phyloP scores from a whole-genome alignment of 2,113 vertebrate species.

The Chelonoidis abingdonii region DNA sequence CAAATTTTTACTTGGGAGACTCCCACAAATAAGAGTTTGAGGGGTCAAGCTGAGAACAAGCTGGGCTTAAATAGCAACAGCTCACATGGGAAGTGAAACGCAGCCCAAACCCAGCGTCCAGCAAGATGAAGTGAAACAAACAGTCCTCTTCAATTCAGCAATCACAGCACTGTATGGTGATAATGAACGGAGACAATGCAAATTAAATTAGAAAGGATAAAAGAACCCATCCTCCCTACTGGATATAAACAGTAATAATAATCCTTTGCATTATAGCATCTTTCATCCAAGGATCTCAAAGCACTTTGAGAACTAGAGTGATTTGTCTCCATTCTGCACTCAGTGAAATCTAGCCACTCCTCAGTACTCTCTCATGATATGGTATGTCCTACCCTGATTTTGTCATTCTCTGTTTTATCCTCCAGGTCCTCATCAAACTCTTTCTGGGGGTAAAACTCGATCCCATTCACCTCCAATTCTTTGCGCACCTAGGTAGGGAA shows the following conservation, averaged over 20 bases:
- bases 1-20: neutral
- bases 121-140: neutral
- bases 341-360: neutral
- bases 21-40: neutral
- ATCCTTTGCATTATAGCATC: neutral
- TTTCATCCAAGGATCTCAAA: neutral
- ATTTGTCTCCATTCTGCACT: neutral
- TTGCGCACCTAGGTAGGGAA: constrained; percentile 88
- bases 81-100: neutral
- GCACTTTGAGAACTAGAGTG: neutral
- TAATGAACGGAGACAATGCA: neutral
- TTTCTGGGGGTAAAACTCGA: constrained; percentile 97
- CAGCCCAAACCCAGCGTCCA: neutral
- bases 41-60: constrained; percentile 18
- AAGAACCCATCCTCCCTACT: neutral
- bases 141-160: neutral
- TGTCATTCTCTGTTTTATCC: constrained; percentile 97
- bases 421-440: constrained; percentile 98
- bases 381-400: constrained; percentile 90
- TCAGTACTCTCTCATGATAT: neutral
- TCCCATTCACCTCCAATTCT: constrained; percentile 92
- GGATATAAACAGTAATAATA: neutral
- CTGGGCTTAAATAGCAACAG: neutral
- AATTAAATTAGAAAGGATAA: neutral
- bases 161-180: neutral